phyloP scores from a whole-genome alignment of 2,113 vertebrate genomes.

The Steatornis caripensis region DNA sequence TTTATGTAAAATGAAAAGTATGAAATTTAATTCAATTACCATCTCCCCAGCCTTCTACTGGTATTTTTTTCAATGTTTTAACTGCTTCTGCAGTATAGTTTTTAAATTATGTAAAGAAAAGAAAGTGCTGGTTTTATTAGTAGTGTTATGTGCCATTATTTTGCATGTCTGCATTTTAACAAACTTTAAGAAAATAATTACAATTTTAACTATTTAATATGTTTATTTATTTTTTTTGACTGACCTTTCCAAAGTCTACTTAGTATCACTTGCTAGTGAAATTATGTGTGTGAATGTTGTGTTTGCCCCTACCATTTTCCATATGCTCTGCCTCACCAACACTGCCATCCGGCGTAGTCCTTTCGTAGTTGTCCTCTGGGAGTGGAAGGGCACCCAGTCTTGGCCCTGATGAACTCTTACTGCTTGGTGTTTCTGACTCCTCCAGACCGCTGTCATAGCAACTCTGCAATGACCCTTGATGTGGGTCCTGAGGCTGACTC shows the following conservation, averaged over 20 bases:
- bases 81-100: neutral
- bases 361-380: slow-evolving; percentile 99
- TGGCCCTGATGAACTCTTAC: slow-evolving; percentile 99
- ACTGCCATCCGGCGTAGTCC: slow-evolving; percentile 99
- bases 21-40: slow-evolving; percentile 3
- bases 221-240: slow-evolving; percentile 38
- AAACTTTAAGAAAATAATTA: slow-evolving; percentile 36
- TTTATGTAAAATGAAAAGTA: neutral
- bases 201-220: slow-evolving; percentile 42
- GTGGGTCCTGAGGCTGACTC: slow-evolving; percentile 99
- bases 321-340: slow-evolving; percentile 99
- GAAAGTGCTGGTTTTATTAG: slow-evolving; percentile 28
- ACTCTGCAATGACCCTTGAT: slow-evolving; percentile 99
- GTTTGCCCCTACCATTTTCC: slow-evolving; percentile 99
- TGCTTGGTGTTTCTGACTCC: slow-evolving; percentile 99
- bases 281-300: slow-evolving; percentile 80
- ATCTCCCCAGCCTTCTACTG: neutral
- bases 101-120: slow-evolving; percentile 24
- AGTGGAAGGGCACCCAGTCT: slow-evolving; percentile 98
- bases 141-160: slow-evolving; percentile 55
- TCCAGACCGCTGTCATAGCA: slow-evolving; percentile 99
- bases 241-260: slow-evolving; percentile 69
- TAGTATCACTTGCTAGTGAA: slow-evolving; percentile 71
- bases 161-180: slow-evolving; percentile 43
- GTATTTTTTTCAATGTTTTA: slow-evolving; percentile 34